These are phyloP conservation scores for Smittia sp. DNA, from an alignment of 2,888 invertebrate genomes.

Conservation along the genomic window DNA sequence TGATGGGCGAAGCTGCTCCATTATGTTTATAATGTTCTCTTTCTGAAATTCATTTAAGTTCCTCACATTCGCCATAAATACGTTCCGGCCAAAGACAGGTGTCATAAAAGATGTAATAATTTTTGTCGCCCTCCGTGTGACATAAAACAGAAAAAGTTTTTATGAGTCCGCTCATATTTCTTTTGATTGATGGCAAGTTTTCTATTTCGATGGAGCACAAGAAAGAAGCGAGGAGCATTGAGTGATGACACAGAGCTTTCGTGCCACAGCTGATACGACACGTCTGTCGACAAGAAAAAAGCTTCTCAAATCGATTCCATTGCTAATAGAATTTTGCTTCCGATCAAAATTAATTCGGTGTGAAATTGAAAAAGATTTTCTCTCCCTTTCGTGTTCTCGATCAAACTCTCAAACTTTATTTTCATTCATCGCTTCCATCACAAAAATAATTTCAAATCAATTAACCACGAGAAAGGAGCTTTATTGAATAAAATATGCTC, in stretches of 20 bases:
- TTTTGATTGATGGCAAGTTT: conserved; percentile 4
- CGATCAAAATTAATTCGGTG: conserved; percentile 2
- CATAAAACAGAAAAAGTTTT: not conserved
- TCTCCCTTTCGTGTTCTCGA: not conserved
- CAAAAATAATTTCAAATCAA: conserved; percentile 21
- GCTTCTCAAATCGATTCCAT: not conserved
- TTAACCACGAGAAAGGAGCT: not conserved
- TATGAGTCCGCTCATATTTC: conserved; percentile 4
- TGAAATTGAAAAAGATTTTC: conserved; percentile 13
- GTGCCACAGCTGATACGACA: not conserved
- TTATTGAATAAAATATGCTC: too few species aligned
- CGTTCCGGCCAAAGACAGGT: not conserved
- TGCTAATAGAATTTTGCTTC: not conserved
- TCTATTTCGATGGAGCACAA: not conserved
- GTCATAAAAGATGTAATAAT: conserved; percentile 19
- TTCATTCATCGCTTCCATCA: not conserved
- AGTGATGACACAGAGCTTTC: not conserved
- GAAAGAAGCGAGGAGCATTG: not conserved
- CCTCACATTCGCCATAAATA: conserved; percentile 2
- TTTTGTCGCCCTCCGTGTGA: not conserved
- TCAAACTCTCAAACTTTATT: conserved; percentile 16
- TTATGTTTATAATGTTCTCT: not conserved
- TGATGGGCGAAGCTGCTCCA: not conserved
- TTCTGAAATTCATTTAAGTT: conserved; percentile 13
- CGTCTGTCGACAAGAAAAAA: not conserved